phyloP scores from a whole-genome alignment of 2,113 vertebrate species.

The Pheucticus melanocephalus region DNA sequence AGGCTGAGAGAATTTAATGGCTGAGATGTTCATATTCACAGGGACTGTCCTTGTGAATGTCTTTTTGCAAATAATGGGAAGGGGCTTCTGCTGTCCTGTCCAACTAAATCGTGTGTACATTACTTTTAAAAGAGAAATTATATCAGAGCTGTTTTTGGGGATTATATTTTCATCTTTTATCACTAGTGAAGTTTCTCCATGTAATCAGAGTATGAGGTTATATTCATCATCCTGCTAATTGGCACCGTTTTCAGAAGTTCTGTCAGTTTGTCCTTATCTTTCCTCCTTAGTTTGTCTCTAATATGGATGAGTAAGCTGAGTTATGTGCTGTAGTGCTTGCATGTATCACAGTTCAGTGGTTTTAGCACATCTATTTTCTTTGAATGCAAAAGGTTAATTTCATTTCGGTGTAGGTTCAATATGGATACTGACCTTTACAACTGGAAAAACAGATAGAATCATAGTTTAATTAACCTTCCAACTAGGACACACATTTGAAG shows the following conservation, averaged over 20 bases:
- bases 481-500: conserved; percentile 52
- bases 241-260: background rate
- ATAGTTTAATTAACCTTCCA: conserved; percentile 66
- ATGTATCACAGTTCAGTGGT: background rate
- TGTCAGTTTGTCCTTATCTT: background rate
- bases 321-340: background rate
- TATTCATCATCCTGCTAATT: background rate
- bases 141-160: background rate
- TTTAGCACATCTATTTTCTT: conserved; percentile 33
- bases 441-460: conserved; percentile 63
- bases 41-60: background rate
- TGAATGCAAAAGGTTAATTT: conserved; percentile 67
- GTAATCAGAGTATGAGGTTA: background rate
- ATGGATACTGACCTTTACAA: conserved; percentile 66
- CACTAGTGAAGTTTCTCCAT: background rate
- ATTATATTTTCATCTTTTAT: background rate
- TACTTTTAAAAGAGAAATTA: background rate
- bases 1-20: background rate
- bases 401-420: conserved; percentile 53
- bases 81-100: background rate
- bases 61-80: background rate
- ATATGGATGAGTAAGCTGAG: background rate
- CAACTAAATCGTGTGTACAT: background rate
- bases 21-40: background rate
- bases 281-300: background rate